These are phyloP conservation scores for Scaptomyza pallida DNA, from an alignment of 1,140 invertebrate genomes.

Conservation along the genomic window DNA sequence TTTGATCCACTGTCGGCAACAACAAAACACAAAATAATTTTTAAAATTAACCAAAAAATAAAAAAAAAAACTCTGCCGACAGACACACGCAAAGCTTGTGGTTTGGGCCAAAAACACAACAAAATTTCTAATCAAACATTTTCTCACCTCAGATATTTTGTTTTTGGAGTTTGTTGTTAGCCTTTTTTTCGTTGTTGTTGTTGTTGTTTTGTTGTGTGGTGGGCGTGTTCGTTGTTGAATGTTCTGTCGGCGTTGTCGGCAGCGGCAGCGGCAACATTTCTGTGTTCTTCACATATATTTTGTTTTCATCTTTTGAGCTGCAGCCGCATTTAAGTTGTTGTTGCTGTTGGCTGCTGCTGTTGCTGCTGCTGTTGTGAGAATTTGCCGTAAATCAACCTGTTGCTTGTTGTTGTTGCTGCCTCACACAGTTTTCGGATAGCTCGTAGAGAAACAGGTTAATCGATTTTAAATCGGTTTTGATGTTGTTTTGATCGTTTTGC, in stretches of 20 bases:
- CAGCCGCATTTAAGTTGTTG: constrained; percentile 65
- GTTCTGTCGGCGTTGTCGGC: constrained; percentile 73
- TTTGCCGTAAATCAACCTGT: constrained; percentile 82
- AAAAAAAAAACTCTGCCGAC: constrained; percentile 7
- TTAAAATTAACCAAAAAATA: constrained; percentile 13
- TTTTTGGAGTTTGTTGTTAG: constrained; percentile 22
- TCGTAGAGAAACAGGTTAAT: constrained; percentile 81
- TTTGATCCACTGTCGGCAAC: constrained; percentile 14
- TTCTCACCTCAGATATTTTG: constrained; percentile 70
- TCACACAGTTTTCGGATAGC: constrained; percentile 57
- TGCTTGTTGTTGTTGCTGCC: constrained; percentile 58
- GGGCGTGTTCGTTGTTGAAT: constrained; percentile 77
- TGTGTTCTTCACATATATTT: constrained; percentile 66
- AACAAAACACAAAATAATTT: constrained; percentile 16
- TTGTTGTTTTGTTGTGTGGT: constrained; percentile 42
- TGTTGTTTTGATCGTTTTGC: constrained; percentile 75
- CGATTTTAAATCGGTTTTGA: constrained; percentile 83
- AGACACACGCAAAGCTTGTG: constrained; percentile 30
- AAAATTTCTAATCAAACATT: constrained; percentile 79
- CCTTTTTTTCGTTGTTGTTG: constrained; percentile 27
- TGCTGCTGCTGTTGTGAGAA: constrained; percentile 67
- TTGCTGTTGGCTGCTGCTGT: constrained; percentile 45
- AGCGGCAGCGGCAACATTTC: constrained; percentile 63
- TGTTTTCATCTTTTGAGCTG: constrained; percentile 42
- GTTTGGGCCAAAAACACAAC: constrained; percentile 29